Conservation (phyloP, 2,888 invertebrate species). For the Drosophila anomalipes region DNA sequence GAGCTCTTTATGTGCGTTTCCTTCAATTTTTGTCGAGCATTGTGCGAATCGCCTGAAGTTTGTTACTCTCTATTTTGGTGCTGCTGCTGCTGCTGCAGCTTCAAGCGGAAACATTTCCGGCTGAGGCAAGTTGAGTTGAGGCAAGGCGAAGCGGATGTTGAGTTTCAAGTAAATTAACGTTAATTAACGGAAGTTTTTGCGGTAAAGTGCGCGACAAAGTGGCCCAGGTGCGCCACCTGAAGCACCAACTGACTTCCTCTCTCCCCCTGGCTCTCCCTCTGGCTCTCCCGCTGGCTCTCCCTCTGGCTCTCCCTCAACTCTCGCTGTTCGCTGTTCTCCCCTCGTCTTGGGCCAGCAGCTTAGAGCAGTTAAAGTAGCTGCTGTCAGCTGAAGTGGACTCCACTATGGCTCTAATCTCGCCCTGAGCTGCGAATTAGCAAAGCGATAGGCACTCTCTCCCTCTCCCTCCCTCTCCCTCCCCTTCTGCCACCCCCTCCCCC, state of each 20-base stretch:
- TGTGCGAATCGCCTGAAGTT: conserved; percentile 47
- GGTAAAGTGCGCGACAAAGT: conserved; percentile 59
- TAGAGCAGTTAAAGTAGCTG: conserved; percentile 41
- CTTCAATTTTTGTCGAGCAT: conserved; percentile 37
- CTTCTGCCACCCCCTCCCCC: too few relatives aligned
- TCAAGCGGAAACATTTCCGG: conserved; percentile 68
- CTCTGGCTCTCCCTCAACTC: background rate
- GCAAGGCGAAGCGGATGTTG: conserved; percentile 56
- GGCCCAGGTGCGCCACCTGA: conserved; percentile 53
- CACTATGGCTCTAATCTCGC: conserved; percentile 12
- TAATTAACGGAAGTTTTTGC: conserved; percentile 78
- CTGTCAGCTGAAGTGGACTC: conserved; percentile 47
- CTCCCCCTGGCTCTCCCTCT: background rate
- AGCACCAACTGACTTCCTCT: conserved; percentile 22
- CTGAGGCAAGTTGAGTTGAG: conserved; percentile 6
- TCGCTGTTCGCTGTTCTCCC: background rate
- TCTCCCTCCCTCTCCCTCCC: too few relatives aligned
- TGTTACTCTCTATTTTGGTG: conserved; percentile 6
- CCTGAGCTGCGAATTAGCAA: conserved; percentile 51
- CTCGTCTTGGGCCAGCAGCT: conserved; percentile 21
- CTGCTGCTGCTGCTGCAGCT: conserved; percentile 28
- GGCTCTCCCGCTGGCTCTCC: too few relatives aligned
- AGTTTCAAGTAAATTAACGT: conserved; percentile 79
- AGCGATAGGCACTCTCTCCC: conserved; percentile 4
- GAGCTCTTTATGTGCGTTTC: conserved; percentile 13